Percentiles rank a stretch among this genome's conserved stretches.
Evolutionary conservation across 2,113 vertebrate genomes (phyloP).

Genomic region (Emydura subglobosa): DNA sequence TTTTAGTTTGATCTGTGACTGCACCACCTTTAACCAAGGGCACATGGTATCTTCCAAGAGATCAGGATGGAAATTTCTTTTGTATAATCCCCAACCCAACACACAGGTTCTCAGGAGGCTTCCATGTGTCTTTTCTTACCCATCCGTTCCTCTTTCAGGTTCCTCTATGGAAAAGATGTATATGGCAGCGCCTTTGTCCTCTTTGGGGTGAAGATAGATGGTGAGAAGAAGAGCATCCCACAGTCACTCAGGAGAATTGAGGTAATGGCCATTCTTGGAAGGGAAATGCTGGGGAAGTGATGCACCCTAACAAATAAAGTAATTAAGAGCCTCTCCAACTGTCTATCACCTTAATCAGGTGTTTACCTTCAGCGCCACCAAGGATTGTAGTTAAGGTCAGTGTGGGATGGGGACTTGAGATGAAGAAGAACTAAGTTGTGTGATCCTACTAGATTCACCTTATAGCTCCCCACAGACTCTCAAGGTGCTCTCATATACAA

Average conservation of each 20-base stretch:
- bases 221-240: conserved; percentile 60
- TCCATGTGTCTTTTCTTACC: neutral
- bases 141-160: conserved; percentile 49
- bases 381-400: neutral
- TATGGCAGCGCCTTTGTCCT: conserved; percentile 75
- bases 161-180: conserved; percentile 77
- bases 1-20: neutral
- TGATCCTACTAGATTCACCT: neutral
- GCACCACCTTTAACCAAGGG: neutral
- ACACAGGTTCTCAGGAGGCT: neutral
- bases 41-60: neutral
- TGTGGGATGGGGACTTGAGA: neutral
- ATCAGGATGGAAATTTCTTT: neutral
- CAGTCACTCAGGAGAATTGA: conserved; percentile 66
- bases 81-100: neutral
- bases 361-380: neutral
- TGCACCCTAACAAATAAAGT: neutral
- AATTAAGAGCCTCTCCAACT: neutral
- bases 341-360: neutral
- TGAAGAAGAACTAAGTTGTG: neutral
- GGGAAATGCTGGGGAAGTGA: too few relatives aligned
- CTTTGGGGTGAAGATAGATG: conserved; percentile 68
- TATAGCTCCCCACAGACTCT: neutral
- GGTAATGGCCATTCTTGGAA: conserved; percentile 32
- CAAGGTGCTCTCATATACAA: neutral